Evolutionary conservation across 2,113 vertebrate species (phyloP), one percentile per base, ranked within the genome.

Genomic region (Grammomys surdaster): DNA sequence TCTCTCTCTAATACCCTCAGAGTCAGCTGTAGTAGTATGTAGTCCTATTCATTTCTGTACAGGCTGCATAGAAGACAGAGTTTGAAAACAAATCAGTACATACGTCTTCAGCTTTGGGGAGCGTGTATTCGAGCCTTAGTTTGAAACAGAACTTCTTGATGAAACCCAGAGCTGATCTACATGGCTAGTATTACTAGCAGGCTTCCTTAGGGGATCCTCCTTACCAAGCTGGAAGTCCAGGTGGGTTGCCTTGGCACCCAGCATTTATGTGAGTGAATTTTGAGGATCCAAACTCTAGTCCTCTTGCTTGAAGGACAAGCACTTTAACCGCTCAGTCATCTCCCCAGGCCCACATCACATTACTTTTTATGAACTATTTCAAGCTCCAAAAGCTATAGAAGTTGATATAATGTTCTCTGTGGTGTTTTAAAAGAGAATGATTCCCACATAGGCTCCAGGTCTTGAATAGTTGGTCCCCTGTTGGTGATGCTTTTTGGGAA

Each of bases 41-140:
- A 87, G 24, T 91, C 33, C 51, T 73, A 67, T n/a, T 75, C 75
- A 16, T 90, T 92, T 82, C 69, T 94, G 8, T 81, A 84, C 67
- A 73, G 17, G 51, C 73, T 70, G 65, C 40, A 73, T 73, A 94
- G 67, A 91, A 78, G 5, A 88, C 65, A 70, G 65, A 70, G 70
- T 78, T 60, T 94, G 91, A 92, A 90, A 76, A 75, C 19, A 85
- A 80, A 11, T 51, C 54, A 33, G 40, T 89, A 48, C n/a, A 17
- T 58, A 51, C 36, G 16, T 87, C 72, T 67, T 70, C 65, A 69
- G 60, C 31, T 94, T 89, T 86, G 14, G 76, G 56, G 40, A 69
- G 33, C 33, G 14, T 33, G 7, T 78, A 69, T 43, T 26, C 81
- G 22, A 5, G 36, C 89, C 70, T 88, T 67, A 90, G 20, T 80